Conservation (phyloP, 2,888 invertebrate genomes). For the Bruchidius siliquastri region DNA sequence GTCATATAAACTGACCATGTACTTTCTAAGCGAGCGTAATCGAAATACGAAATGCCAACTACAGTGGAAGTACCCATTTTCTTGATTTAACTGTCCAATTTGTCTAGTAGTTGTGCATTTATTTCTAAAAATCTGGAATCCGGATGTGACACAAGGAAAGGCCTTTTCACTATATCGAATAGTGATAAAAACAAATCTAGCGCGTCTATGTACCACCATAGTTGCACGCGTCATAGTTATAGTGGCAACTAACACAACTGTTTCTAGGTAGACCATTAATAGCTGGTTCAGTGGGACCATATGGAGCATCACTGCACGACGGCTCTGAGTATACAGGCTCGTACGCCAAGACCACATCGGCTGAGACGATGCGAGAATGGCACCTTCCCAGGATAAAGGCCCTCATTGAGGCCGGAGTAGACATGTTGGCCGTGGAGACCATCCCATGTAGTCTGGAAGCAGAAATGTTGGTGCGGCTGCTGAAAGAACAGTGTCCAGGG, state of each 20-base stretch:
- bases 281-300: constrained; percentile 89
- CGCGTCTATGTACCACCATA: too few relatives aligned
- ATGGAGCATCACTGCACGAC: constrained; percentile 85
- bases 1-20: too few relatives aligned
- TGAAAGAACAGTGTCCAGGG: constrained; percentile 69
- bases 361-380: constrained; percentile 69
- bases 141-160: too few relatives aligned
- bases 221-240: too few relatives aligned
- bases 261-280: constrained; percentile 55
- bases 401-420: constrained; percentile 74
- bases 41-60: too few relatives aligned
- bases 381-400: constrained; percentile 78
- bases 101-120: too few relatives aligned
- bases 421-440: constrained; percentile 86
- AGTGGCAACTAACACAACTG: background rate
- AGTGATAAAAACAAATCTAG: too few relatives aligned
- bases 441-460: constrained; percentile 84
- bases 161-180: too few relatives aligned
- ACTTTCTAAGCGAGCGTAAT: too few relatives aligned
- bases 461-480: constrained; percentile 70
- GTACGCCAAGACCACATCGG: constrained; percentile 64
- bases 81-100: too few relatives aligned
- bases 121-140: too few relatives aligned
- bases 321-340: constrained; percentile 91
- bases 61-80: too few relatives aligned